Percentiles rank a stretch among this genome's conserved stretches.
Evolutionary conservation across 2,888 invertebrate species (phyloP).

Genomic region (Lochmaea crataegi): DNA sequence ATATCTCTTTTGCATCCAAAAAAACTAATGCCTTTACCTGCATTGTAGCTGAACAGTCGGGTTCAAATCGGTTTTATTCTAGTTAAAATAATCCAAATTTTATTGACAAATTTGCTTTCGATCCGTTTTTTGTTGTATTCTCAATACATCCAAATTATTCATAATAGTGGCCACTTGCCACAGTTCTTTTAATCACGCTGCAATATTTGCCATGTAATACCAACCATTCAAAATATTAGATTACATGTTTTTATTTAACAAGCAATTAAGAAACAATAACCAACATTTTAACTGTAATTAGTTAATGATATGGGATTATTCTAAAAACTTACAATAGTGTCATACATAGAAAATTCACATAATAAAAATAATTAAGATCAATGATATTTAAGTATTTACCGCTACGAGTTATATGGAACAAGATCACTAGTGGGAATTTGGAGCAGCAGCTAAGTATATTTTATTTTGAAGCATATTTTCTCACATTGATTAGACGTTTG

Average conservation of each 20-base stretch:
- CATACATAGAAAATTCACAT: constrained; percentile 2
- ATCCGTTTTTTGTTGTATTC: too few species aligned
- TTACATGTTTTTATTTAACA: background rate
- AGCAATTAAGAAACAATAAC: background rate
- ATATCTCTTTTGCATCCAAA: too few species aligned
- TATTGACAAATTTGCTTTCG: too few species aligned
- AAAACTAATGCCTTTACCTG: too few species aligned
- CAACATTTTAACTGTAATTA: background rate
- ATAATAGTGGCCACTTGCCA: background rate
- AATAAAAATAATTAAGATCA: background rate
- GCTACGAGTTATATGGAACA: background rate
- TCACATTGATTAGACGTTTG: too few species aligned
- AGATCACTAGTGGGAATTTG: background rate
- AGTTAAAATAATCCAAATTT: too few species aligned
- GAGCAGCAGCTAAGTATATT: background rate
- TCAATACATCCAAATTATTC: background rate
- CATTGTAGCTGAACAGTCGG: too few species aligned
- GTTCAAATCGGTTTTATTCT: too few species aligned
- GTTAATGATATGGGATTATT: background rate
- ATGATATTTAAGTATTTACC: constrained; percentile 3
- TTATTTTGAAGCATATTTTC: too few species aligned
- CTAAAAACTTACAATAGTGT: background rate
- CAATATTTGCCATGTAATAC: background rate
- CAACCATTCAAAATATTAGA: background rate
- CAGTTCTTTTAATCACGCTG: background rate